Conservation (phyloP, 2,888 invertebrate genomes). For the Malachius bipustulatus region DNA sequence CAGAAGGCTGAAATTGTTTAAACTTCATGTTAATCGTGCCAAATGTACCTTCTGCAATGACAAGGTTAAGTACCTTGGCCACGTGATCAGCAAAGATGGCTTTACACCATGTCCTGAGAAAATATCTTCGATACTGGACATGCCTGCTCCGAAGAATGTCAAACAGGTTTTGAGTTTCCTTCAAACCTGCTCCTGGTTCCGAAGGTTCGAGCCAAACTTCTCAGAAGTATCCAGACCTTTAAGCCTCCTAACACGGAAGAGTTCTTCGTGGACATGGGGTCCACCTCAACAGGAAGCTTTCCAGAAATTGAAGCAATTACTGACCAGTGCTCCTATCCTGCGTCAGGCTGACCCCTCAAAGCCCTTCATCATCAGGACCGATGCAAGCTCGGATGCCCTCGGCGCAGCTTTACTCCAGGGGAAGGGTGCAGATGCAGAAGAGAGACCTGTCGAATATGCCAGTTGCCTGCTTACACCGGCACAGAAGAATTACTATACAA, state of each 20-base stretch:
- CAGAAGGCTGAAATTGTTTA: slow-evolving; percentile 9
- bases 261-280: slow-evolving; percentile 13
- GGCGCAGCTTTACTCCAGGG: too few species aligned
- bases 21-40: slow-evolving; percentile 11
- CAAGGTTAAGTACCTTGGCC: slow-evolving; percentile 12
- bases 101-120: slow-evolving; percentile 19
- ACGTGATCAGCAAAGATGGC: slow-evolving; percentile 15
- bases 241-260: slow-evolving; percentile 14
- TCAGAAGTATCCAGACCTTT: slow-evolving; percentile 16
- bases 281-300: slow-evolving; percentile 15
- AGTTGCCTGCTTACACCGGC: too few species aligned
- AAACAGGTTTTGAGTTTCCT: slow-evolving; percentile 19
- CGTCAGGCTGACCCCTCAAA: slow-evolving; percentile 16
- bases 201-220: slow-evolving; percentile 16
- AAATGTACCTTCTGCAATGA: slow-evolving; percentile 13
- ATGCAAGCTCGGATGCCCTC: too few species aligned
- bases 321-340: slow-evolving; percentile 20
- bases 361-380: slow-evolving; percentile 22
- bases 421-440: too few species aligned
- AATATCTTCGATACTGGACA: slow-evolving; percentile 14
- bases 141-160: slow-evolving; percentile 15
- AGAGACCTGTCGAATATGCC: too few species aligned
- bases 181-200: slow-evolving; percentile 18
- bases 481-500: too few species aligned
- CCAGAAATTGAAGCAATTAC: too few species aligned